Base-by-base conservation (phyloP, 2,888 invertebrate genomes). In the Ectemnius lituratus region DNA sequence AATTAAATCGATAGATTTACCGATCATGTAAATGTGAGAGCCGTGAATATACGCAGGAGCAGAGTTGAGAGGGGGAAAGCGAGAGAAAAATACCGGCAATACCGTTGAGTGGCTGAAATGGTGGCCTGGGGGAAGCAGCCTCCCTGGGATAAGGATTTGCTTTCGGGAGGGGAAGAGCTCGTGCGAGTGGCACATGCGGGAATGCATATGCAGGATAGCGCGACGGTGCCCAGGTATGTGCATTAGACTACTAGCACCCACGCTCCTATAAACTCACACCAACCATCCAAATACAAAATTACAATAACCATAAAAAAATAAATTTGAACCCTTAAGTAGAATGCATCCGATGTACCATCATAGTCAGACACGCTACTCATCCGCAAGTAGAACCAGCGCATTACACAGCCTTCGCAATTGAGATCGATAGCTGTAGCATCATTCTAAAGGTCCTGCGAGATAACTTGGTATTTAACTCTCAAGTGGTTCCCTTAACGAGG, bases 161-260 rank as follows among this genome's bases (percentile, higher is more conserved):
- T 85, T 85, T 81, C 81, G 82, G 83, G 83, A 82, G 86, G 86
- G 87, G 85, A 87, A 86, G 85, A 80, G 81, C 80, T 82, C 83
- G 81, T 82, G 83, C 73, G 76, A 85, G 80, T 80, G 81, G 80
- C 84, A 84, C 83, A 85, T 82, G 79, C 83, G 84, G 80, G 86
- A 86, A 88, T 89, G 88, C 89, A 89, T 88, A 89, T 88, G 85
- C 88, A 88, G 84, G 86, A 81, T 79, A 79, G 68, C 73, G 69
- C 76, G 76, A 71, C 73, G n/a, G 4, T 14, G 47, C 71, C 73
- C 85, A 84, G 83, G 83, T 77, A 61, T 82, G 85, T 80, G 63
- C 59, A 75, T 69, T 76, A 37, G 11, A 6, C 37, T 11, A 11
- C 37, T 0, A 37, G 37, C 8, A 37, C 37, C 37, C 37, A 37